Evolutionary conservation across 2,113 vertebrate genomes (phyloP), one percentile per base, ranked within the genome.

Genomic region (Columba livia): DNA sequence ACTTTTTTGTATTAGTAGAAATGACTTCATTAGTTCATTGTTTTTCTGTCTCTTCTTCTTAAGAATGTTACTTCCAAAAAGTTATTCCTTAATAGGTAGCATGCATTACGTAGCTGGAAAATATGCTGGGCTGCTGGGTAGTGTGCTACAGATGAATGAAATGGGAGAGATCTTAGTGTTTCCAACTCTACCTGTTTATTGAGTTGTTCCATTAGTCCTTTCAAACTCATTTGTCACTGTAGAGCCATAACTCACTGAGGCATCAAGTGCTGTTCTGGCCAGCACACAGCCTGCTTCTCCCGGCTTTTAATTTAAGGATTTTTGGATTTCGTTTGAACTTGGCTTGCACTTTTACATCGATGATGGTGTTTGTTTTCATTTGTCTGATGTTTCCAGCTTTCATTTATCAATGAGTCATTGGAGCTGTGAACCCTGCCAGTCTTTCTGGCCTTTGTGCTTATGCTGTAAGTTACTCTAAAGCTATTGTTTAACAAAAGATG

Each of bases 321-420:
- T 82, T 69, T 47, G 66, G 21, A n/a, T 83, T 93, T 32, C 26
- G 3, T 89, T 57, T 83, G 54, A 70, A 40, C 50, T 47, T 53
- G 29, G n/a, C 15, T 31, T 80, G 20, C 51, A 42, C 17, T 61
- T 72, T 18, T 42, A 15, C 0, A 0, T 11, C 0, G 1, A 29
- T 51, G 78, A 32, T 70, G 34, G 62, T 5, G 3, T 80, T 85
- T 79, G 14, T 89, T 84, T 93, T 74, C 62, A 28, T 77, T 88
- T 89, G 20, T 66, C 25, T 85, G 60, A 42, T 71, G 24, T 64
- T 84, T 84, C 69, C 42, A 64, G 47, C 56, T 73, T 80, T 74
- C 31, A 12, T 38, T 83, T 56, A 12, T 18, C 42, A 42, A 17
- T 5, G 11, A 74, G 24, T n/a, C 20, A 38, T 56, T 71, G 40